Evolutionary conservation across 2,888 invertebrate species (phyloP).

Genomic region (Eristalinus sepulchralis): DNA sequence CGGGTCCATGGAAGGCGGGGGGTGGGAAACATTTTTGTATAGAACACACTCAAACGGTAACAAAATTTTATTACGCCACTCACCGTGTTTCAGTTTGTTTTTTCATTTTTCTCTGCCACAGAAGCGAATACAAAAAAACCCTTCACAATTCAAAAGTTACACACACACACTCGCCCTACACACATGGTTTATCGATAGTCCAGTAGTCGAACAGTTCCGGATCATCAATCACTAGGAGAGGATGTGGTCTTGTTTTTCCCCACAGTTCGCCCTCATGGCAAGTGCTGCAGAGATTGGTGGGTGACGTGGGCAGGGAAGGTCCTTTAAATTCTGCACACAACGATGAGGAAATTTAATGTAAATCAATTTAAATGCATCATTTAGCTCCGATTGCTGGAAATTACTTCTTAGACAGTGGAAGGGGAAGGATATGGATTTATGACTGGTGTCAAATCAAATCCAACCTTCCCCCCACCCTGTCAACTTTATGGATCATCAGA

Average conservation of each 20-base stretch:
- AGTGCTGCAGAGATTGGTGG: background rate
- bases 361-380: slow-evolving; percentile 26
- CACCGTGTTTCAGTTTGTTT: background rate
- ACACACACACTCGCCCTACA: background rate
- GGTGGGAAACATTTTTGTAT: background rate
- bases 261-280: background rate
- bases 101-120: background rate
- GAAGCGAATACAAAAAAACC: background rate
- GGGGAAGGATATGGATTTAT: background rate
- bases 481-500: background rate
- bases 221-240: slow-evolving; percentile 18
- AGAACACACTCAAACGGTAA: background rate
- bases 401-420: background rate
- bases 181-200: background rate
- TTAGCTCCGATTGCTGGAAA: slow-evolving; percentile 11
- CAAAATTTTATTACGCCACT: background rate
- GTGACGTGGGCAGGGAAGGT: background rate
- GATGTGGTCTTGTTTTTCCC: background rate
- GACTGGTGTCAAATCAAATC: too few species aligned
- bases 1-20: background rate
- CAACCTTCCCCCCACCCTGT: too few species aligned
- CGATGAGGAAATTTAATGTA: background rate
- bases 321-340: background rate
- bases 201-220: background rate
- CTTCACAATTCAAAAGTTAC: background rate